phyloP scores from a whole-genome alignment of 2,797 vertebrate species.

The Lindbergichthys nudifrons region DNA sequence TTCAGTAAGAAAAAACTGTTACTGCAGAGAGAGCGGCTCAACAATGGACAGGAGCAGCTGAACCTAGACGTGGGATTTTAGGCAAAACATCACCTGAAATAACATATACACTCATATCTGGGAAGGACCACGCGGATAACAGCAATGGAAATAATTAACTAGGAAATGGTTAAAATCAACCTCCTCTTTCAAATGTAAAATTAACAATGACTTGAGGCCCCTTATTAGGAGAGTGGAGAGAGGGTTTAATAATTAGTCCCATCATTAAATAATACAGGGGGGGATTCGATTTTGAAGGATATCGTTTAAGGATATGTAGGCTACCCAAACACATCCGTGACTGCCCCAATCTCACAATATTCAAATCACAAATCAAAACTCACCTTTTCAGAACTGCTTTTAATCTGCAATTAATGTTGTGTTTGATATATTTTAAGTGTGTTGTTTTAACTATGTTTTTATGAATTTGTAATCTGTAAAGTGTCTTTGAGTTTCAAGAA shows the following conservation, averaged over 20 bases:
- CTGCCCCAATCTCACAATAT: no score
- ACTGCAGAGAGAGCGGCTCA: constrained; percentile 1
- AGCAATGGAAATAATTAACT: neutral
- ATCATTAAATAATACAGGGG: neutral
- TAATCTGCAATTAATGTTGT: no score
- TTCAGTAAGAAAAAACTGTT: constrained; percentile 17
- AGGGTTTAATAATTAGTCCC: neutral
- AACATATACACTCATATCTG: neutral
- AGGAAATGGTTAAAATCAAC: neutral
- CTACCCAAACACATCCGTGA: no score
- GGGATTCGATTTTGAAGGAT: no score
- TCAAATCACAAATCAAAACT: no score
- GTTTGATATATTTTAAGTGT: no score
- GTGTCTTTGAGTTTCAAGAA: no score
- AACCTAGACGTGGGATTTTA: neutral
- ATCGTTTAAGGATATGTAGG: no score
- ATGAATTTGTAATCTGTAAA: no score
- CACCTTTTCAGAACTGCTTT: no score
- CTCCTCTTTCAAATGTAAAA: neutral
- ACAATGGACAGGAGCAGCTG: neutral
- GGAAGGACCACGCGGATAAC: neutral
- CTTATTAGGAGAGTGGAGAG: no score
- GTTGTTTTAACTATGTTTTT: no score
- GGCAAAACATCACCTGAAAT: neutral
- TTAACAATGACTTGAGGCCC: neutral